A percentile compares a stretch with the other conserved stretches of the same genome.
Conservation (phyloP, 2,113 vertebrate species). For the Onychostruthus taczanowskii region DNA sequence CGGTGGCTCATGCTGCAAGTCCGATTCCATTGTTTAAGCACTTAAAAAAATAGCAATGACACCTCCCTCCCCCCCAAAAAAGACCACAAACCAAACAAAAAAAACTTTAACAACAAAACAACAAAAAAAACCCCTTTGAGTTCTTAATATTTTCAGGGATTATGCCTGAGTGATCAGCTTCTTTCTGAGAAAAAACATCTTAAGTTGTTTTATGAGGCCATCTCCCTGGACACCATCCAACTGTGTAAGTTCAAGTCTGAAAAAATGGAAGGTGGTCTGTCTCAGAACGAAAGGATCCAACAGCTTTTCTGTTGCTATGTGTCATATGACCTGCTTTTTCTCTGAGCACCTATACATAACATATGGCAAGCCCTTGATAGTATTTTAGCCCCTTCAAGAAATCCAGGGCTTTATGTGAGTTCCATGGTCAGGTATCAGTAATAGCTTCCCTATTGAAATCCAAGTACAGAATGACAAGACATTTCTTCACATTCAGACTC, state of each 20-base stretch:
- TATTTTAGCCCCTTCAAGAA: not conserved
- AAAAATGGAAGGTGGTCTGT: not conserved
- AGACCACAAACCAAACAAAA: not conserved
- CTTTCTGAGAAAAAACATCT: not conserved
- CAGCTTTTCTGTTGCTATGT: not conserved
- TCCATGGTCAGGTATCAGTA: not conserved
- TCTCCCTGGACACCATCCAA: not conserved
- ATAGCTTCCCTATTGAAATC: not conserved
- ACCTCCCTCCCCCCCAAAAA: rapidly evolving
- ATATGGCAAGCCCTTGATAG: not conserved
- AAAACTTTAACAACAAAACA: rapidly evolving
- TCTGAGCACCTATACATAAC: not conserved
- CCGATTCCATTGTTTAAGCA: not conserved
- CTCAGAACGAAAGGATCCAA: not conserved
- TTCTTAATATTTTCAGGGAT: not conserved
- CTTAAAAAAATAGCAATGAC: not conserved
- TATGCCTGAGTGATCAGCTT: not conserved
- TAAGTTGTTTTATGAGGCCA: not conserved
- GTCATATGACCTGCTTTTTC: not conserved
- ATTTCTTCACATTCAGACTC: not conserved
- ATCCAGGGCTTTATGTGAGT: not conserved
- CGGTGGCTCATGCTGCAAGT: not conserved
- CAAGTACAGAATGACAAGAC: not conserved
- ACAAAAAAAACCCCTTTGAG: rapidly evolving
- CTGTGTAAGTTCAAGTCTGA: not conserved